A percentile compares a stretch with the other conserved stretches of the same genome.
These are phyloP conservation scores for Idaea dimidiata DNA, from an alignment of 2,888 invertebrate species.

Conservation along the genomic window DNA sequence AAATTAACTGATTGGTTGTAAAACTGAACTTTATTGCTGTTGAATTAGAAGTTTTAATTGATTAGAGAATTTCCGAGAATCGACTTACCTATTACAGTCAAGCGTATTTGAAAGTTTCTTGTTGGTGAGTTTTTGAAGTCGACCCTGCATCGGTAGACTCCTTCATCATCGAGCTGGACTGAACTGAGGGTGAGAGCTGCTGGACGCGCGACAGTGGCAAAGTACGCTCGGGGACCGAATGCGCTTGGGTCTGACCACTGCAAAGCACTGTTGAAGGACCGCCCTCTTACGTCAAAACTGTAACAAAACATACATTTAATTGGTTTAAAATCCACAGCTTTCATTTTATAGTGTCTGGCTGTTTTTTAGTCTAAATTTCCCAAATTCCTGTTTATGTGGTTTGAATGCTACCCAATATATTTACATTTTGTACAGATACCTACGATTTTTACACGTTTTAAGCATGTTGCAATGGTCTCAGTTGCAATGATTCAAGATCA, in stretches of 20 bases:
- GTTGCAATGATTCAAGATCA: no score
- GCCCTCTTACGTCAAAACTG: slow-evolving; percentile 93
- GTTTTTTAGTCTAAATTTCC: no score
- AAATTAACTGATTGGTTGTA: slow-evolving; percentile 17
- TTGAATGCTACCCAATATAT: no score
- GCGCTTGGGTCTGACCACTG: slow-evolving; percentile 92
- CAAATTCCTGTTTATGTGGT: no score
- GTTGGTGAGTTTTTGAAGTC: slow-evolving; percentile 95
- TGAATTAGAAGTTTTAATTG: neutral
- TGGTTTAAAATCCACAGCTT: neutral
- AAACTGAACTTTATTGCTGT: neutral
- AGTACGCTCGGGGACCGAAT: slow-evolving; percentile 92
- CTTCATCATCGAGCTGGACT: slow-evolving; percentile 92
- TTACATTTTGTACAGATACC: no score
- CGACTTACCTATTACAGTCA: slow-evolving; percentile 93
- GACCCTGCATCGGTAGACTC: slow-evolving; percentile 92
- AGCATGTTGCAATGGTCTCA: no score
- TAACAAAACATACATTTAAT: slow-evolving; percentile 45
- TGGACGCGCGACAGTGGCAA: slow-evolving; percentile 89
- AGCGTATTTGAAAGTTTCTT: slow-evolving; percentile 92
- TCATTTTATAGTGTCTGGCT: slow-evolving; percentile 2
- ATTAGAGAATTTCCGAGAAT: slow-evolving; percentile 8
- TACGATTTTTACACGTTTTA: no score
- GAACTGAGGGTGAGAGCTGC: slow-evolving; percentile 91
- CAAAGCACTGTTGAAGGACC: slow-evolving; percentile 89